phyloP scores from a whole-genome alignment of 1,140 invertebrate species.

The Drosophila lacteicornis region DNA sequence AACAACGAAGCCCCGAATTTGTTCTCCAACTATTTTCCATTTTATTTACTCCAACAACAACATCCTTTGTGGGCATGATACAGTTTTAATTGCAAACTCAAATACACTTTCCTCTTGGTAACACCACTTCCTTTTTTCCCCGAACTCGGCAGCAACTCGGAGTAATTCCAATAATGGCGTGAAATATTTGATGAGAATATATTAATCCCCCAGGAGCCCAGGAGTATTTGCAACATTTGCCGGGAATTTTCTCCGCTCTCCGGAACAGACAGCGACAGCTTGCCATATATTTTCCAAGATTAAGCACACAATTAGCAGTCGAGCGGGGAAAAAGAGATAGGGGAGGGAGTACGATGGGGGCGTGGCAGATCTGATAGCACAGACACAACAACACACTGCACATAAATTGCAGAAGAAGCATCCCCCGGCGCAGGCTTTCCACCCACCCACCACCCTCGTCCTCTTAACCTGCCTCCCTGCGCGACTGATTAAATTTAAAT shows the following conservation, averaged over 20 bases:
- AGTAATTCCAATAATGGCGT: conserved; percentile 80
- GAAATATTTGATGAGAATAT: conserved; percentile 84
- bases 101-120: conserved; percentile 1
- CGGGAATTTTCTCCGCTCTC: conserved; percentile 24
- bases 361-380: conserved; percentile 55
- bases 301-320: conserved; percentile 82
- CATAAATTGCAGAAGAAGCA: conserved; percentile 78
- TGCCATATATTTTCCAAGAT: conserved; percentile 76
- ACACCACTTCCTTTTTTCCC: not conserved
- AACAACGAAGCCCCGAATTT: not conserved
- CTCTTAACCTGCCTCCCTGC: conserved; percentile 11
- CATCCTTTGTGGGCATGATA: conserved; percentile 2
- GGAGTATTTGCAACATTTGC: conserved; percentile 70
- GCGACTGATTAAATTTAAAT: conserved; percentile 84
- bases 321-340: conserved; percentile 3
- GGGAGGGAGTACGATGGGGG: conserved; percentile 20
- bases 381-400: conserved; percentile 68
- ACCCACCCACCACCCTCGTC: conserved; percentile 9
- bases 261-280: conserved; percentile 57
- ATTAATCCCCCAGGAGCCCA: conserved; percentile 71
- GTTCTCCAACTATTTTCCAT: not conserved
- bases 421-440: conserved; percentile 36
- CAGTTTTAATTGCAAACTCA: conserved; percentile 34
- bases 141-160: conserved; percentile 11
- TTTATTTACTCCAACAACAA: not conserved